phyloP scores from a whole-genome alignment of 2,888 invertebrate species.

The Melanostoma scalare region DNA sequence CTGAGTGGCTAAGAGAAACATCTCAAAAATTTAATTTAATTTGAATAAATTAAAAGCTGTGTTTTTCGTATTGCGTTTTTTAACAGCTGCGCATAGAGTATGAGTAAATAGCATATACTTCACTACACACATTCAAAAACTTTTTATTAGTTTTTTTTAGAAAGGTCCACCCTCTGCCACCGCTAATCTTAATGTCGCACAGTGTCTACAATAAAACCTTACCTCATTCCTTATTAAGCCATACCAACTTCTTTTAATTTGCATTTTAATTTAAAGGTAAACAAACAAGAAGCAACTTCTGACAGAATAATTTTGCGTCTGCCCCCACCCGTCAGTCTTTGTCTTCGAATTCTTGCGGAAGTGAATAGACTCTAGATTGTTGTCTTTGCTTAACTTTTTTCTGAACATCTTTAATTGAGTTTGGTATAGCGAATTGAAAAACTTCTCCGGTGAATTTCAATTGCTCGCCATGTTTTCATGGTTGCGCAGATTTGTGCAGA shows the following conservation, averaged over 20 bases:
- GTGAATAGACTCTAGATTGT: conserved; percentile 42
- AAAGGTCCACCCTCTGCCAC: no score
- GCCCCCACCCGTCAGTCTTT: conserved; percentile 4
- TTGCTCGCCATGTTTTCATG: conserved; percentile 48
- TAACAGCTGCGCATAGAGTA: no score
- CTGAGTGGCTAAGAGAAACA: no score
- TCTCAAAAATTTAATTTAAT: no score
- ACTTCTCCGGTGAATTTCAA: conserved; percentile 73
- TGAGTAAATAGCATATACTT: no score
- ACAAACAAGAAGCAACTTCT: conserved; percentile 68
- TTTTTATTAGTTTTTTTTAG: no score
- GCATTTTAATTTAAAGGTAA: conserved; percentile 73
- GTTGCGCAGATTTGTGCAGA: conserved; percentile 51
- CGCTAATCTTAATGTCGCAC: no score
- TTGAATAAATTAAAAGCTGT: no score
- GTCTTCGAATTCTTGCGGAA: conserved; percentile 25
- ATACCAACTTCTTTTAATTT: conserved; percentile 71
- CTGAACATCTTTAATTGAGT: conserved; percentile 68
- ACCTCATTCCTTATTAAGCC: conserved; percentile 20
- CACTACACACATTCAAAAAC: no score
- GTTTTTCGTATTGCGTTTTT: no score
- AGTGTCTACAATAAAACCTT: no score
- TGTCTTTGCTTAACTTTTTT: conserved; percentile 41
- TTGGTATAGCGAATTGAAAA: conserved; percentile 70
- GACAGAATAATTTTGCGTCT: conserved; percentile 8